phyloP scores from a whole-genome alignment of 1,140 invertebrate genomes.

The Pseudachorutes palmiensis region DNA sequence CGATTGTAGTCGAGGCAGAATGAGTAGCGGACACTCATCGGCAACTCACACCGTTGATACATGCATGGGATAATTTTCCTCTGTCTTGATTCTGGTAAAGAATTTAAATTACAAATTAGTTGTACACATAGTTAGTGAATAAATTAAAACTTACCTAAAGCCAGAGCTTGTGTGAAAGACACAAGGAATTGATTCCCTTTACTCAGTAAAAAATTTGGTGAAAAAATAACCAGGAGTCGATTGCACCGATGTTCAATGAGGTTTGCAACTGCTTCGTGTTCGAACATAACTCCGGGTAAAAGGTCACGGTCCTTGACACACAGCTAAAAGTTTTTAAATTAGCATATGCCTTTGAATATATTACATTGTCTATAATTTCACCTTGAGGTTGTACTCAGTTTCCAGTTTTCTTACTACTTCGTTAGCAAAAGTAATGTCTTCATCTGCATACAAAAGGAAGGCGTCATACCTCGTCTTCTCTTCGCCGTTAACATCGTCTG shows the following conservation, averaged over 20 bases:
- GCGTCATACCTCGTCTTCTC: conserved; percentile 55
- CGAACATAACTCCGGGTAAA: conserved; percentile 53
- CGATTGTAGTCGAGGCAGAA: conserved; percentile 51
- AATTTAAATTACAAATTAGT: conserved; percentile 40
- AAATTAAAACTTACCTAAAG: conserved; percentile 55
- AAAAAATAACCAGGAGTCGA: conserved; percentile 61
- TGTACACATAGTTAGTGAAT: no score
- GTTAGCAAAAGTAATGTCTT: conserved; percentile 55
- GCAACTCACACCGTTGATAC: conserved; percentile 50
- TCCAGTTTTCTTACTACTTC: conserved; percentile 56
- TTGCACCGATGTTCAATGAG: conserved; percentile 65
- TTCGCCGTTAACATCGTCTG: conserved; percentile 46
- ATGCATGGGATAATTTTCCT: conserved; percentile 60
- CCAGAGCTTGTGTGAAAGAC: conserved; percentile 61
- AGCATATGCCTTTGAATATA: no score
- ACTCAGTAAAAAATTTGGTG: conserved; percentile 60
- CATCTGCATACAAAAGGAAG: conserved; percentile 60
- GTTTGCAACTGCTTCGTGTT: conserved; percentile 59
- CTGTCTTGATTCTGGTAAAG: conserved; percentile 48
- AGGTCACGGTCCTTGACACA: conserved; percentile 61
- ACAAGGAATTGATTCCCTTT: conserved; percentile 60
- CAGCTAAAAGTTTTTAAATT: conserved; percentile 44
- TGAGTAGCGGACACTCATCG: conserved; percentile 50
- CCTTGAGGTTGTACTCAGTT: conserved; percentile 52
- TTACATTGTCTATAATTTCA: conserved; percentile 41